A percentile compares a stretch with the other conserved stretches of the same genome.
These are phyloP conservation scores for Gallinago jamesoni DNA, from an alignment of 2,113 vertebrate genomes.

Conservation along the genomic window DNA sequence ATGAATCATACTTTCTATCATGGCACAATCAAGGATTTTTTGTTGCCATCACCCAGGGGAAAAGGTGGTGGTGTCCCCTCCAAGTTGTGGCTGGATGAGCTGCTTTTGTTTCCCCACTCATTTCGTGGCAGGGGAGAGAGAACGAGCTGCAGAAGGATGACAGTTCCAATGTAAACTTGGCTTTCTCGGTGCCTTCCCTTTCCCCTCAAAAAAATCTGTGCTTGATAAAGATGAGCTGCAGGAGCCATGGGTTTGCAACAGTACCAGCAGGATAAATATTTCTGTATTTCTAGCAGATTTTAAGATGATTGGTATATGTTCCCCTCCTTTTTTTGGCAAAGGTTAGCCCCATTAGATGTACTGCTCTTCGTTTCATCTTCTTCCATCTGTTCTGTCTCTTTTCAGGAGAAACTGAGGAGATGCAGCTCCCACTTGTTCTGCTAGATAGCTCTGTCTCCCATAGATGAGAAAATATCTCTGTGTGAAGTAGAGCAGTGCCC, in stretches of 20 bases:
- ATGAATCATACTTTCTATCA: not conserved
- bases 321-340: conserved; percentile 28
- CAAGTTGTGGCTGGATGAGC: not conserved
- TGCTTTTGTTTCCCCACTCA: not conserved
- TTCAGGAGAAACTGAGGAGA: not conserved
- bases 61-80: not conserved
- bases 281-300: conserved; percentile 30
- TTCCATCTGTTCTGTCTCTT: conserved; percentile 52
- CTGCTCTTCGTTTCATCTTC: conserved; percentile 24
- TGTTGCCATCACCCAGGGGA: not conserved
- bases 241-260: not conserved
- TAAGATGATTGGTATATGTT: conserved; percentile 6
- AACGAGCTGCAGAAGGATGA: not conserved
- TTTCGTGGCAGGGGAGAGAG: not conserved
- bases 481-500: not conserved
- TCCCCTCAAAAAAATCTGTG: not conserved
- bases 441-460: not conserved
- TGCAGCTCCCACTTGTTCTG: conserved; percentile 16
- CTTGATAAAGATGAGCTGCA: not conserved
- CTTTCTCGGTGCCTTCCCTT: not conserved
- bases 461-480: not conserved
- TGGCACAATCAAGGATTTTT: not conserved
- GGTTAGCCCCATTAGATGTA: conserved; percentile 30
- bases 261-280: conserved; percentile 53
- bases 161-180: not conserved